phyloP scores from a whole-genome alignment of 2,113 vertebrate species.

The Natator depressus region DNA sequence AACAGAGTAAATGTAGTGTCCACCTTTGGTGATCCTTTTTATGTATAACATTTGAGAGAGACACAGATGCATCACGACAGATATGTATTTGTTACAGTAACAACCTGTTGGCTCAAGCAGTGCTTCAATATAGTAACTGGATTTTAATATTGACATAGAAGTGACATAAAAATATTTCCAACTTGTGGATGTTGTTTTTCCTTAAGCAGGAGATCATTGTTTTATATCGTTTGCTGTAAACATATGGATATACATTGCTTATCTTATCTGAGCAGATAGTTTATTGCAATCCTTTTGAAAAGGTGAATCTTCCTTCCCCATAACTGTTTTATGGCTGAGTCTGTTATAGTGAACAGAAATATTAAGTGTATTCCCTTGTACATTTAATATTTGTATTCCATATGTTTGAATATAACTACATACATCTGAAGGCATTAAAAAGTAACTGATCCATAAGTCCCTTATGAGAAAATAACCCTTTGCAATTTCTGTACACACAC shows the following conservation, averaged over 20 bases:
- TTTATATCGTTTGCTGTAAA: slow-evolving; percentile 67
- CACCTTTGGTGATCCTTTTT: slow-evolving; percentile 64
- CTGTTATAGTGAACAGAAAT: slow-evolving; percentile 61
- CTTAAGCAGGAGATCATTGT: slow-evolving; percentile 65
- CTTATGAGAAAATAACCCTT: slow-evolving; percentile 45
- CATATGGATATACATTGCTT: slow-evolving; percentile 30
- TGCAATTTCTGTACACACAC: slow-evolving; percentile 46
- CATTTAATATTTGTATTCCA: slow-evolving; percentile 77
- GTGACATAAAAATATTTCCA: slow-evolving; percentile 69
- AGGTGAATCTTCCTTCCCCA: slow-evolving; percentile 50
- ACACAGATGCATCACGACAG: slow-evolving; percentile 56
- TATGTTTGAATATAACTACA: slow-evolving; percentile 64
- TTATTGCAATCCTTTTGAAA: slow-evolving; percentile 59
- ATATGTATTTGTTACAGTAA: slow-evolving; percentile 59
- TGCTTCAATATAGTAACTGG: slow-evolving; percentile 74
- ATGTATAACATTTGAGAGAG: slow-evolving; percentile 65
- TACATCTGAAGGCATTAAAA: slow-evolving; percentile 73
- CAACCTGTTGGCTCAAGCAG: slow-evolving; percentile 69
- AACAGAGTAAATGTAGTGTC: slow-evolving; percentile 70
- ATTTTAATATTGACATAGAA: slow-evolving; percentile 68
- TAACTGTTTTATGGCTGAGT: slow-evolving; percentile 50
- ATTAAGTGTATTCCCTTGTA: slow-evolving; percentile 77
- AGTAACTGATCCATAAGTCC: slow-evolving; percentile 50
- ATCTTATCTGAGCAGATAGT: slow-evolving; percentile 38
- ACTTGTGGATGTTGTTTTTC: slow-evolving; percentile 56